Evolutionary conservation across 2,113 vertebrate species (phyloP).

Genomic region (Pteronura brasiliensis): DNA sequence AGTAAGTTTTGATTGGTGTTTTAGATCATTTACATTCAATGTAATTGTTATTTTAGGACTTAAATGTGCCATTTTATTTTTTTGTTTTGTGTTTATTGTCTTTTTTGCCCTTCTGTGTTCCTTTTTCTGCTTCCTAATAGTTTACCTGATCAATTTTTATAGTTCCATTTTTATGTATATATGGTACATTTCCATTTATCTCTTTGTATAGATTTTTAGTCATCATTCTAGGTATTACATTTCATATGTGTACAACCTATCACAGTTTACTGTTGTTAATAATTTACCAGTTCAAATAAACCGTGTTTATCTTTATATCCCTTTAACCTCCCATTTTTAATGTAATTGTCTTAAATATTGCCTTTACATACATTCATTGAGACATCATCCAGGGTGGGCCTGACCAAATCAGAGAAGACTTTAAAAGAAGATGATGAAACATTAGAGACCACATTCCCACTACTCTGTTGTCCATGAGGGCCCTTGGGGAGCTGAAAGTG

Average conservation of each 20-base stretch:
- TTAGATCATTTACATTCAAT: neutral
- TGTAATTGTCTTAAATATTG: neutral
- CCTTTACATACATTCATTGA: neutral
- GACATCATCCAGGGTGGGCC: neutral
- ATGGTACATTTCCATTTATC: neutral
- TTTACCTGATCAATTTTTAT: neutral
- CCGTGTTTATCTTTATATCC: neutral
- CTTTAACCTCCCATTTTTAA: neutral
- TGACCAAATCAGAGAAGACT: neutral
- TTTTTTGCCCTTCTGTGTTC: neutral
- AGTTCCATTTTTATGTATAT: neutral
- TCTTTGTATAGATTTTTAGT: neutral
- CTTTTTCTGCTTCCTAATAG: neutral
- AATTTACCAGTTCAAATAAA: neutral
- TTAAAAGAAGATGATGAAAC: neutral
- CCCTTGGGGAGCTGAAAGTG: neutral
- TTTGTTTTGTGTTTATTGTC: neutral
- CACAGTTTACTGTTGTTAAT: neutral
- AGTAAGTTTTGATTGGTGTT: neutral
- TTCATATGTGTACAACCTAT: neutral
- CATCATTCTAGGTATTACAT: neutral
- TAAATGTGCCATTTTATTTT: neutral
- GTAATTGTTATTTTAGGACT: slow-evolving; percentile 1
- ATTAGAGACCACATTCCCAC: neutral
- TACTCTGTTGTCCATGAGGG: neutral